A percentile compares a stretch with the other conserved stretches of the same genome.
Evolutionary conservation across 2,113 vertebrate species (phyloP).

Genomic region (Procavia capensis): DNA sequence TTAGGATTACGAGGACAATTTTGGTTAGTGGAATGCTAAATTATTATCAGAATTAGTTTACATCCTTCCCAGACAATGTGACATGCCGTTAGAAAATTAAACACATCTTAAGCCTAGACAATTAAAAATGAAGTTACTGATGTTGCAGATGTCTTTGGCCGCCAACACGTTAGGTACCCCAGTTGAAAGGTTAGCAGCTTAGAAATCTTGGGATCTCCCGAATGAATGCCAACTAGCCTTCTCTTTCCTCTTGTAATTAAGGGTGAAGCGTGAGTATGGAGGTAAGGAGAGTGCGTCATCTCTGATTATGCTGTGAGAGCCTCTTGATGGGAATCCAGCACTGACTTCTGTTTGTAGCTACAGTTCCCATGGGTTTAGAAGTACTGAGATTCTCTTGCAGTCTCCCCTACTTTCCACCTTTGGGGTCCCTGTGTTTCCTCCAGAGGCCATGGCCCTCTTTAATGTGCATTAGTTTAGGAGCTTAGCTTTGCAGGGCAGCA

Average conservation of each 20-base stretch:
- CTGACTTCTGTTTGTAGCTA: background rate
- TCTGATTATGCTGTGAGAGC: background rate
- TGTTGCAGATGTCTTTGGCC: background rate
- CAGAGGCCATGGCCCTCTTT: background rate
- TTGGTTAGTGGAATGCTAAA: background rate
- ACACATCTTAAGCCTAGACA: background rate
- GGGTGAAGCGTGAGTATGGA: background rate
- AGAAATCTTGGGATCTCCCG: background rate
- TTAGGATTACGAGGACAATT: background rate
- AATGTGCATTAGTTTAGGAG: background rate
- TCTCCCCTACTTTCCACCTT: background rate
- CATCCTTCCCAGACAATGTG: background rate
- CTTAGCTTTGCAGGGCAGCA: background rate
- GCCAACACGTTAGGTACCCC: background rate
- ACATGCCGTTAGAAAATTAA: conserved; percentile 32
- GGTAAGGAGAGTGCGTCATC: too few species aligned
- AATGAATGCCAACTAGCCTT: background rate
- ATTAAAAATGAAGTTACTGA: background rate
- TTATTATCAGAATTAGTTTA: background rate
- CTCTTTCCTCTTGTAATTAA: background rate
- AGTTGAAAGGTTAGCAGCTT: background rate
- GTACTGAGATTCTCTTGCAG: background rate
- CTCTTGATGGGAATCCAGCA: background rate
- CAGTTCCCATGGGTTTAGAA: background rate
- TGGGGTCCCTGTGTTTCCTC: accelerated